Base-by-base conservation (phyloP, 2,888 invertebrate species). In the Drosophila antonietae region DNA sequence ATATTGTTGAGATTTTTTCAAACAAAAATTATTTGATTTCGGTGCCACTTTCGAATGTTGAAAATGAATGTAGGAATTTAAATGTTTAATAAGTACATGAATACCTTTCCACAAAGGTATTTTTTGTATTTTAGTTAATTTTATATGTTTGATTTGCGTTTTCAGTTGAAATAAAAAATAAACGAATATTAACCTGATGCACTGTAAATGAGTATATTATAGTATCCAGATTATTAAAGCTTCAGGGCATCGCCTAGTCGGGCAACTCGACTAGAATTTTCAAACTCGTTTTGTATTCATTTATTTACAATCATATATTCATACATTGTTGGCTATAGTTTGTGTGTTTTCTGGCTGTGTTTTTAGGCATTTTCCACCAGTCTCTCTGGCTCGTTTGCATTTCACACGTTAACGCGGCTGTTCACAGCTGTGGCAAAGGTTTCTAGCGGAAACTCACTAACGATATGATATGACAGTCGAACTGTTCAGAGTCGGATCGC, bases 291-390 rank as follows among this genome's bases (percentile, higher is more conserved):
- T 28, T 6, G 33, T 37, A 14, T 37, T 37, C 37, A 14, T 37
- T 39, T 7, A 6, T 6, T 37, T 39, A 39, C 37, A 39, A 39
- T 14, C 6, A 15, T 39, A 15, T 15, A 39, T 39, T 39, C 15
- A 15, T 37, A 37, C 37, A 39, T 6, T 15, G 6, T 39, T 39
- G 15, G 14, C 15, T 15, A 14, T 39, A 7, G 2, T 33, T 33
- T n/a, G n/a, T n/a, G 8, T 44, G 20, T n/a, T 41, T n/a, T 14
- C 20, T 20, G 2, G 10, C 6, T 44, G 6, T 51, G 20, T 28
- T 3, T 67, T 75, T 79, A 12, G 51, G 43, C 46, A 35, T 57
- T 77, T 20, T 78, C 62, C 35, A 37, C 23, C 43, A 49, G 61
- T n/a, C 51, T 47, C n/a, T n/a, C 14, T 20, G 18, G n/a, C 59